phyloP scores from a whole-genome alignment of 2,797 vertebrate species.

The Huso huso region DNA sequence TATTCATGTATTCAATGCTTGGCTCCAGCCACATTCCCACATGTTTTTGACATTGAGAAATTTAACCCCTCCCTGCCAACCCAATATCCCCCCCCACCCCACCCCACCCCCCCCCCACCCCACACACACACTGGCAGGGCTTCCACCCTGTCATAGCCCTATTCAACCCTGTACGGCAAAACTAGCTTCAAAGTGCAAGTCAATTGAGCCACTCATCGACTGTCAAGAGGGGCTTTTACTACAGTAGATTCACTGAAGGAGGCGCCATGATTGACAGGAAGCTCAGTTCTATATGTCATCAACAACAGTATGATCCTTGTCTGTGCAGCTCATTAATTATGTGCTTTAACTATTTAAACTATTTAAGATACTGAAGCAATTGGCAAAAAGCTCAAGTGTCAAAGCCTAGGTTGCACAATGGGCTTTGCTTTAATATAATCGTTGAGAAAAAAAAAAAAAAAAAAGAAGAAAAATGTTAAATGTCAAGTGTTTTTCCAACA shows the following conservation, averaged over 20 bases:
- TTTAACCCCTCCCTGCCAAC: too few relatives aligned
- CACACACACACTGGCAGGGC: too few relatives aligned
- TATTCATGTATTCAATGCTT: too few relatives aligned
- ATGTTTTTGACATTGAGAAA: too few relatives aligned
- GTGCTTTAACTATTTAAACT: conserved; percentile 36
- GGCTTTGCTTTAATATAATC: conserved; percentile 5
- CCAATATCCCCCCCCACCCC: too few relatives aligned
- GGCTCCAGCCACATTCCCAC: too few relatives aligned
- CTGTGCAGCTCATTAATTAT: too few relatives aligned
- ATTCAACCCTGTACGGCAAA: not conserved
- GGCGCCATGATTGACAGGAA: conserved; percentile 7
- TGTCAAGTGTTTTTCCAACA: conserved; percentile 44
- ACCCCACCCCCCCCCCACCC: too few relatives aligned
- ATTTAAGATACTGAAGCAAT: conserved; percentile 39
- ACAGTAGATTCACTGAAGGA: not conserved
- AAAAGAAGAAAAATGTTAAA: conserved; percentile 29
- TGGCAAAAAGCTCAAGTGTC: not conserved
- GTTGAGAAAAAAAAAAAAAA: too few relatives aligned
- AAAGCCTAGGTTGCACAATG: conserved; percentile 13
- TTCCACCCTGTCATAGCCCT: too few relatives aligned
- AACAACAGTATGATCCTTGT: not conserved
- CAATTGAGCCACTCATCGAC: not conserved
- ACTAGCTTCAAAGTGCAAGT: not conserved
- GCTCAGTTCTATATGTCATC: not conserved
- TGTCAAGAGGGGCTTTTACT: conserved; percentile 11